Evolutionary conservation across 2,888 invertebrate species (phyloP).

Genomic region (Tinea semifulvella): DNA sequence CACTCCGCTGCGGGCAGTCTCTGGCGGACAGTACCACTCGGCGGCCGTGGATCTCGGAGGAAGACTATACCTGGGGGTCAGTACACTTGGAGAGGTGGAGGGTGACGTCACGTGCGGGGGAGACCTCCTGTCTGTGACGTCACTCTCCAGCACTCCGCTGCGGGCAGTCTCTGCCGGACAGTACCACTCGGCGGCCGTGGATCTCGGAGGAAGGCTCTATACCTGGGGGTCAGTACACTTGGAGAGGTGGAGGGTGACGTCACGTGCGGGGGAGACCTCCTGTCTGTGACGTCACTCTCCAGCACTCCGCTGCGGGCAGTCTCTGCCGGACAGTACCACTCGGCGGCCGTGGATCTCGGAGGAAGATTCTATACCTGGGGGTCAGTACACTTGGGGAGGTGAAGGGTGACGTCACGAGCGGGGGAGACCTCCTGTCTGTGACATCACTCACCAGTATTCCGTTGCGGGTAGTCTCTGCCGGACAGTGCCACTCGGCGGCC

Average conservation of each 20-base stretch:
- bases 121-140: constrained; percentile 71
- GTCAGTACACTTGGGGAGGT: constrained; percentile 65
- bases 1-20: constrained; percentile 72
- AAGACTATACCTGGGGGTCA: constrained; percentile 79
- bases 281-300: constrained; percentile 67
- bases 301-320: constrained; percentile 73
- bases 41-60: constrained; percentile 82
- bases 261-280: constrained; percentile 71
- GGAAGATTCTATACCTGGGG: constrained; percentile 92
- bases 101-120: constrained; percentile 70
- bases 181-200: constrained; percentile 88
- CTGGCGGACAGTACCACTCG: constrained; percentile 92
- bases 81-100: constrained; percentile 67
- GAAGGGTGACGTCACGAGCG: constrained; percentile 70
- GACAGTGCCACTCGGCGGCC: constrained; percentile 91
- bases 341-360: constrained; percentile 79
- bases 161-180: constrained; percentile 82
- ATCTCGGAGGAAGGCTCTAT: constrained; percentile 80
- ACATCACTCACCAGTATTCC: constrained; percentile 68
- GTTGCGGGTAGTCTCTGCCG: constrained; percentile 77
- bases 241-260: constrained; percentile 71
- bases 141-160: constrained; percentile 70
- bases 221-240: constrained; percentile 82
- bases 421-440: constrained; percentile 73
- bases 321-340: constrained; percentile 91